phyloP scores from a whole-genome alignment of 1,140 invertebrate species.

The Drosophila prosaltans region DNA sequence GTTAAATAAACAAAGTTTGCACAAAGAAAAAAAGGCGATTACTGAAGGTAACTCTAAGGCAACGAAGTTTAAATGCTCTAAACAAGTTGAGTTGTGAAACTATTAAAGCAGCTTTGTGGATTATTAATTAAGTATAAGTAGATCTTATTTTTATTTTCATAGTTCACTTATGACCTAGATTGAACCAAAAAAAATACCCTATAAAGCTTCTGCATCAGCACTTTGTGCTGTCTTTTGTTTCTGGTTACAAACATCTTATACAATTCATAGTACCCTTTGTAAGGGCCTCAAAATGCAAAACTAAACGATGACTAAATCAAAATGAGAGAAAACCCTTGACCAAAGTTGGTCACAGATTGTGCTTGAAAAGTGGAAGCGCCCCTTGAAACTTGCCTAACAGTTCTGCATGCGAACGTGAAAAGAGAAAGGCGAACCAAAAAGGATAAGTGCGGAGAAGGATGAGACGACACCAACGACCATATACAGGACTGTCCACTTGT shows the following conservation, averaged over 20 bases:
- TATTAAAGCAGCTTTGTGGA: too few relatives aligned
- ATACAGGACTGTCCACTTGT: conserved; percentile 71
- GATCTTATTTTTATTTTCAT: too few relatives aligned
- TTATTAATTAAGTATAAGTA: too few relatives aligned
- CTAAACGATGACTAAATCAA: conserved; percentile 71
- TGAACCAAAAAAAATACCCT: too few relatives aligned
- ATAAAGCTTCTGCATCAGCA: too few relatives aligned
- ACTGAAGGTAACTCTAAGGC: not conserved
- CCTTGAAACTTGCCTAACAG: conserved; percentile 40
- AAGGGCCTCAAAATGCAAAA: conserved; percentile 36
- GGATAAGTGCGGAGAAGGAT: conserved; percentile 12
- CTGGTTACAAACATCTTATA: not conserved
- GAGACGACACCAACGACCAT: conserved; percentile 22
- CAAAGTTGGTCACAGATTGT: conserved; percentile 22
- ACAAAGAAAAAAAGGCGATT: not conserved
- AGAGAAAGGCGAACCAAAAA: not conserved
- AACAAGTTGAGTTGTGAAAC: too few relatives aligned
- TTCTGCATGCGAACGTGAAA: not conserved
- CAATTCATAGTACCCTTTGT: not conserved
- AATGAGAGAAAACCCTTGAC: conserved; percentile 55
- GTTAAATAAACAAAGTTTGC: conserved; percentile 59
- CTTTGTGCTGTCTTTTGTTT: too few relatives aligned
- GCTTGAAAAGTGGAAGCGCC: conserved; percentile 55
- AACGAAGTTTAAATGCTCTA: not conserved
- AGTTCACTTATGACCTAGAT: too few relatives aligned